Conservation (phyloP, 2,888 invertebrate genomes). For the Pollenia griseotomentosa region DNA sequence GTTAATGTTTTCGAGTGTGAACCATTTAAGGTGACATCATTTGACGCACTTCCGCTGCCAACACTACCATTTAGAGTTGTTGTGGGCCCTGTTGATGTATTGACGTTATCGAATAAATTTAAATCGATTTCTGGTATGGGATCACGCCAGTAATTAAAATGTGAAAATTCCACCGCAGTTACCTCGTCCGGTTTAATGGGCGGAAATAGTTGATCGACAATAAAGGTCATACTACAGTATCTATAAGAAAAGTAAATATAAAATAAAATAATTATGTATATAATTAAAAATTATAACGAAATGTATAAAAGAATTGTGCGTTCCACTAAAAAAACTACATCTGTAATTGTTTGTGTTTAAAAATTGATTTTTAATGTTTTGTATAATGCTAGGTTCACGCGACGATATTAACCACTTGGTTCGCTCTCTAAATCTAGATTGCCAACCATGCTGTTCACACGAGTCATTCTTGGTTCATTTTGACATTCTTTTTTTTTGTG, state of each 20-base stretch:
- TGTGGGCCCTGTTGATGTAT: constrained; percentile 31
- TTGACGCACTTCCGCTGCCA: constrained; percentile 57
- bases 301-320: too few relatives aligned
- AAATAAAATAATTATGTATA: background rate
- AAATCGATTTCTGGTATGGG: constrained; percentile 88
- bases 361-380: too few relatives aligned
- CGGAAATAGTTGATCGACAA: constrained; percentile 98
- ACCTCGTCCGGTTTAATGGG: constrained; percentile 89
- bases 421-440: too few relatives aligned
- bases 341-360: too few relatives aligned
- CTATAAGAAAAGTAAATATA: constrained; percentile 85
- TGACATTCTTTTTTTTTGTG: too few relatives aligned
- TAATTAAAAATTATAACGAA: background rate
- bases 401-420: too few relatives aligned
- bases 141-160: constrained; percentile 97
- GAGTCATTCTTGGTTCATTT: too few relatives aligned
- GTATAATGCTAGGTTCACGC: too few relatives aligned
- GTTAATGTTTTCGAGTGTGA: constrained; percentile 78
- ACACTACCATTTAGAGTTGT: constrained; percentile 55
- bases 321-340: too few relatives aligned
- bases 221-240: constrained; percentile 96
- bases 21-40: constrained; percentile 69
- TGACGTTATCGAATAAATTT: constrained; percentile 76
- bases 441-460: too few relatives aligned
- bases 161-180: constrained; percentile 88